These are phyloP conservation scores for Alosa sapidissima DNA, from an alignment of 2,797 vertebrate genomes.

Conservation along the genomic window DNA sequence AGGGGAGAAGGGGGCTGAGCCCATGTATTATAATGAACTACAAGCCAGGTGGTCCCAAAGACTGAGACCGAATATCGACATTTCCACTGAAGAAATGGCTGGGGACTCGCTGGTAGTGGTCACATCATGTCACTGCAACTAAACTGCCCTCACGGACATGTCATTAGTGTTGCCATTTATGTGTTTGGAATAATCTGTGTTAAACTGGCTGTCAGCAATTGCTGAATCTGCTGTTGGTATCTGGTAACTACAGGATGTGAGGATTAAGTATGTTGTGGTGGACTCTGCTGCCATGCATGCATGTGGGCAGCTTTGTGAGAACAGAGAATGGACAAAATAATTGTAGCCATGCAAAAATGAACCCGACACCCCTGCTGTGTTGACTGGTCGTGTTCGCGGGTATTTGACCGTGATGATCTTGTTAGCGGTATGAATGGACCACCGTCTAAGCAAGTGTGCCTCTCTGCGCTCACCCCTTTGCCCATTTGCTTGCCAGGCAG, in stretches of 20 bases:
- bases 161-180: neutral
- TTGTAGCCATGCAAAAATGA: neutral
- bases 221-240: neutral
- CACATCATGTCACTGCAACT: neutral
- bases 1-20: conserved; percentile 27
- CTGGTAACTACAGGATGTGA: neutral
- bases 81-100: conserved; percentile 50
- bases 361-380: conserved; percentile 49
- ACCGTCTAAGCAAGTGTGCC: conserved; percentile 60
- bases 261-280: neutral
- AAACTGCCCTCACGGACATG: neutral
- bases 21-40: conserved; percentile 51
- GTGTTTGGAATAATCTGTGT: conserved; percentile 44
- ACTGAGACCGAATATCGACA: conserved; percentile 44
- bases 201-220: neutral
- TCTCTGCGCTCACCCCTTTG: conserved; percentile 53
- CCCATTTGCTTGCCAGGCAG: conserved; percentile 48
- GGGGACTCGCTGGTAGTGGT: conserved; percentile 44
- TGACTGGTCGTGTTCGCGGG: conserved; percentile 73
- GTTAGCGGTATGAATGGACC: conserved; percentile 71
- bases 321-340: neutral
- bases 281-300: neutral
- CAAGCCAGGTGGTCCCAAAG: conserved; percentile 58
- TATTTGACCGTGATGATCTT: conserved; percentile 75
- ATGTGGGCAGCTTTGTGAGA: neutral